Conservation (phyloP, 2,797 vertebrate species). For the Anomalospiza imberbis region DNA sequence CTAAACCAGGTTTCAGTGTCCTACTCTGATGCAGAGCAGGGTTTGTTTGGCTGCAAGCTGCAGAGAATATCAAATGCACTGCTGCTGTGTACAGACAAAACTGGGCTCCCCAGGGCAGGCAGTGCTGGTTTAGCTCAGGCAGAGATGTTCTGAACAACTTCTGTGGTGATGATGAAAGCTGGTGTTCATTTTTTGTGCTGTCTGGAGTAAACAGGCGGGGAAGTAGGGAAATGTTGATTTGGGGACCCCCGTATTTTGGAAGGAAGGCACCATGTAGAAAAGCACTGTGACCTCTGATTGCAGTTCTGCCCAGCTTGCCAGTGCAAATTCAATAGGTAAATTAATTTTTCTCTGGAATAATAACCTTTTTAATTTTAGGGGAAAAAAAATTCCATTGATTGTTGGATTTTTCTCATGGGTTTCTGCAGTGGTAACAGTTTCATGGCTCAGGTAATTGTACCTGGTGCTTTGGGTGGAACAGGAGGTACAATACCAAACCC, state of each 20-base stretch:
- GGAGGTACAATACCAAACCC: neutral
- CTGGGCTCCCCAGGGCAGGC: neutral
- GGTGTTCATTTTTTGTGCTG: neutral
- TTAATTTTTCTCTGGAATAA: conserved; percentile 10
- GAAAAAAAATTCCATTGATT: neutral
- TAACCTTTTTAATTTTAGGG: neutral
- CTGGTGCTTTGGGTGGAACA: no score
- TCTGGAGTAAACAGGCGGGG: neutral
- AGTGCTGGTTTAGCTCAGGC: neutral
- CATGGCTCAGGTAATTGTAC: neutral
- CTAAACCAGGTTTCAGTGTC: neutral
- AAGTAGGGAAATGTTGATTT: neutral
- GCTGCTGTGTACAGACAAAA: neutral
- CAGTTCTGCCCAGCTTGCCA: neutral
- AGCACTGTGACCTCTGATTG: neutral
- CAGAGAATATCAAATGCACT: neutral
- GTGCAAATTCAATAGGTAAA: neutral
- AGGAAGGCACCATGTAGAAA: neutral
- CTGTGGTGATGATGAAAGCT: neutral
- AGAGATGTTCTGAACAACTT: neutral
- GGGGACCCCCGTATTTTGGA: neutral
- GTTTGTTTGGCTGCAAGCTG: neutral
- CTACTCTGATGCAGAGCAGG: neutral
- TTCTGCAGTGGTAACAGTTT: neutral
- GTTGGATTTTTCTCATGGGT: neutral